Evolutionary conservation across 2,888 invertebrate genomes (phyloP), one percentile per base, ranked within the genome.

Genomic region (Cheilosia impressa): DNA sequence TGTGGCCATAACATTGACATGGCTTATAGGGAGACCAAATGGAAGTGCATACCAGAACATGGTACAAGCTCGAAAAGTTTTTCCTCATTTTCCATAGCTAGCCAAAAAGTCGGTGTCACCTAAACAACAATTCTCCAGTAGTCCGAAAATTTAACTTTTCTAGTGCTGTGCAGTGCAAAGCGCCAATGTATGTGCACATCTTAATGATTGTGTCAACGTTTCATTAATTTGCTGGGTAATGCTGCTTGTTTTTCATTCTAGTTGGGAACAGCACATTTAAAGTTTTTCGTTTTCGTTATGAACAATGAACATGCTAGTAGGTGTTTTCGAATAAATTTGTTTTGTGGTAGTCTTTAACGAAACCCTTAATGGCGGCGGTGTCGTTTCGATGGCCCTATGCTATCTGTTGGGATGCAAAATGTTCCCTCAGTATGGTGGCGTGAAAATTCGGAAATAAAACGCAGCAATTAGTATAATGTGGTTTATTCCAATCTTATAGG

Each of bases 1-100:
- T 83, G 55, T 68, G 66, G 62, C 55, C 73, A 78, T 65, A 82
- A 69, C 76, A 81, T 63, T 69, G 76, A 55, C 55, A 81, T 76
- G 63, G 68, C 34, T 76, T 69, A 27, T 27, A 58, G 50, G 34
- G 55, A 76, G 34, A 31, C 50, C 57, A 24, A 53, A 69, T 17
- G 34, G 4, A 17, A 66, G 57, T 73, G 38, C 13, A 52, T 4
- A 41, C 10, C 38, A 19, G 60, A 55, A 68, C 73, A 41, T 6
- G 55, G 10, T 57, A 50, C 22, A 10, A 75, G 63, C 57, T 57
- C 6, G n/a, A 34, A 80, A 81, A 76, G 63, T 81, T 81, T 78
- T 69, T 53, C 58, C 57, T 63, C 55, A 53, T 66, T 66, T 58
- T 41, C 55, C 41, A 19, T 38, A 45, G 75, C 50, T 65, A 60